Conservation (phyloP, 2,888 invertebrate species). For the Lasioglossum zephyrum region DNA sequence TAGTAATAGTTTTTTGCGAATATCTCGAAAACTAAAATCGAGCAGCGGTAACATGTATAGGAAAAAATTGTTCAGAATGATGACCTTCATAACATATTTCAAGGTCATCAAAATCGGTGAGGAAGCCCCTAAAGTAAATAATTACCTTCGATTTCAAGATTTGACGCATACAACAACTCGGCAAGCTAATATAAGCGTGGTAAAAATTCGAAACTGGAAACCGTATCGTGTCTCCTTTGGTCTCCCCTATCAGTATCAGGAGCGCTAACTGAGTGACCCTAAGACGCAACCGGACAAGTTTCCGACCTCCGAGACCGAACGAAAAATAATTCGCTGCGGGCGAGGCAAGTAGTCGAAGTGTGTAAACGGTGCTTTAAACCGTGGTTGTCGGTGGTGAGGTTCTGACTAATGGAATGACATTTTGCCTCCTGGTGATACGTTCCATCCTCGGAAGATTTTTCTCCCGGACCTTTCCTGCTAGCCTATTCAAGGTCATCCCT, state of each 20-base stretch:
- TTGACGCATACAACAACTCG: no score
- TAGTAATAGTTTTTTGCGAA: no score
- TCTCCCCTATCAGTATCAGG: neutral
- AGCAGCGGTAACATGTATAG: no score
- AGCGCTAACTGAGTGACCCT: neutral
- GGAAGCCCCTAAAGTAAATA: no score
- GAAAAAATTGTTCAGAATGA: no score
- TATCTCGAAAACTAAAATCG: no score
- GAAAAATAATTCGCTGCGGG: neutral
- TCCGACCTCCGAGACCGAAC: neutral
- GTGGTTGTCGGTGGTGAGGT: conserved; percentile 73
- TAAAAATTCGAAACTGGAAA: no score
- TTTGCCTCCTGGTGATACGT: conserved; percentile 79
- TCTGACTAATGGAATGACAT: conserved; percentile 81
- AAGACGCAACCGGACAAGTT: neutral
- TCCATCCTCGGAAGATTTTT: conserved; percentile 55
- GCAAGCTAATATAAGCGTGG: no score
- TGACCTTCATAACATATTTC: no score
- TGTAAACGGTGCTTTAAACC: conserved; percentile 73
- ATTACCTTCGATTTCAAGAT: no score
- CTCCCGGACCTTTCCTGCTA: neutral
- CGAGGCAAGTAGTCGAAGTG: conserved; percentile 42
- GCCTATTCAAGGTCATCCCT: conserved; percentile 37
- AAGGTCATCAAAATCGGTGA: no score
- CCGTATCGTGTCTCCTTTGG: no score